These are phyloP conservation scores for Drosophila mettleri DNA, from an alignment of 2,888 invertebrate species.

Conservation along the genomic window DNA sequence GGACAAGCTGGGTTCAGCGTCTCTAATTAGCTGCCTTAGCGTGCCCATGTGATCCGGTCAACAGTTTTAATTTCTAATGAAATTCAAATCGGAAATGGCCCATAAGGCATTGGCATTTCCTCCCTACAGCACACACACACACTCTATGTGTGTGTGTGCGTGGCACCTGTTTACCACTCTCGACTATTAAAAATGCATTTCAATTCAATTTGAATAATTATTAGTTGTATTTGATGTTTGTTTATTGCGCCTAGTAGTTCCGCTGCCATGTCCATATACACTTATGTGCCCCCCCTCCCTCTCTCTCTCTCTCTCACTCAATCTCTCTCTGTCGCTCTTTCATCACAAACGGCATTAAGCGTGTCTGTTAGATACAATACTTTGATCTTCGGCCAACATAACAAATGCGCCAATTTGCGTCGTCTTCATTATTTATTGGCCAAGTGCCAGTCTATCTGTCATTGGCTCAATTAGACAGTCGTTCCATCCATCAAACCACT, in stretches of 20 bases:
- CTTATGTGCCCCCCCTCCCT: not conserved
- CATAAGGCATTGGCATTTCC: conserved; percentile 54
- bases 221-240: conserved; percentile 24
- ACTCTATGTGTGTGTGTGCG: not conserved
- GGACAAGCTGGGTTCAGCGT: not conserved
- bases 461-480: conserved; percentile 21
- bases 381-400: conserved; percentile 54
- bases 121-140: conserved; percentile 1
- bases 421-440: conserved; percentile 45
- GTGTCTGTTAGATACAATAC: conserved; percentile 24
- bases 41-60: conserved; percentile 17
- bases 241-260: conserved; percentile 28
- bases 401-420: conserved; percentile 54
- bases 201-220: conserved; percentile 51
- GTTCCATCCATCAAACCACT: conserved; percentile 24
- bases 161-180: conserved; percentile 28
- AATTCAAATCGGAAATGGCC: conserved; percentile 57
- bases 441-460: conserved; percentile 27
- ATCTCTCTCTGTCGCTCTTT: not conserved
- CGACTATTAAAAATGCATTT: conserved; percentile 68
- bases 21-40: conserved; percentile 16
- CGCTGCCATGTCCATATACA: conserved; percentile 17
- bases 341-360: conserved; percentile 9
- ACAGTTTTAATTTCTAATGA: conserved; percentile 40
- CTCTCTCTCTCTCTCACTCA: not conserved